Percentiles rank a stretch among this genome's conserved stretches.
Evolutionary conservation across 2,113 vertebrate genomes (phyloP).

Genomic region (Stercorarius parasiticus): DNA sequence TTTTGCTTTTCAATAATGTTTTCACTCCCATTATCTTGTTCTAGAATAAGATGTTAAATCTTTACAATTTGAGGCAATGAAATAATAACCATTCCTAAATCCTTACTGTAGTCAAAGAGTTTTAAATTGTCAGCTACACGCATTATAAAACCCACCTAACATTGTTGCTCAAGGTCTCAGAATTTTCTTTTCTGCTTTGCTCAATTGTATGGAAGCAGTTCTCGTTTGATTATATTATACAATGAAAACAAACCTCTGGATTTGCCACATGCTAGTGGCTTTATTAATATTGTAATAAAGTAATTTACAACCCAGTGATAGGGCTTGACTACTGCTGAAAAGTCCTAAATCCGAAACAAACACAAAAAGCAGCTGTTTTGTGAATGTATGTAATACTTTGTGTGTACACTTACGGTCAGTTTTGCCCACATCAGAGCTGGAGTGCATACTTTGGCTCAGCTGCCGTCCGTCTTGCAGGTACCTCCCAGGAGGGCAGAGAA

Average conservation of each 20-base stretch:
- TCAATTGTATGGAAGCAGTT: neutral
- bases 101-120: neutral
- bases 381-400: neutral
- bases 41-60: constrained; percentile 26
- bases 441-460: neutral
- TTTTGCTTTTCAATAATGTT: constrained; percentile 22
- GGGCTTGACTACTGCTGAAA: neutral
- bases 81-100: constrained; percentile 1
- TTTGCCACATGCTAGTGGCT: neutral
- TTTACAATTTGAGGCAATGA: neutral
- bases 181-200: constrained; percentile 7
- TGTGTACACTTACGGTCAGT: neutral
- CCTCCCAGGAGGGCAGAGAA: neutral
- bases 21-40: constrained; percentile 13
- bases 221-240: neutral
- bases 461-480: neutral
- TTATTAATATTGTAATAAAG: neutral
- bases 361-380: neutral
- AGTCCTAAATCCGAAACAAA: neutral
- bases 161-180: neutral
- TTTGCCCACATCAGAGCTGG: neutral
- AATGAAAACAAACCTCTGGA: neutral
- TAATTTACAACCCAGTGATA: neutral
- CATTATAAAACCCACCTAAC: neutral
- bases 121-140: neutral